Evolutionary conservation across 2,113 vertebrate genomes (phyloP), one percentile per base, ranked within the genome.

Genomic region (Mixornis gularis): DNA sequence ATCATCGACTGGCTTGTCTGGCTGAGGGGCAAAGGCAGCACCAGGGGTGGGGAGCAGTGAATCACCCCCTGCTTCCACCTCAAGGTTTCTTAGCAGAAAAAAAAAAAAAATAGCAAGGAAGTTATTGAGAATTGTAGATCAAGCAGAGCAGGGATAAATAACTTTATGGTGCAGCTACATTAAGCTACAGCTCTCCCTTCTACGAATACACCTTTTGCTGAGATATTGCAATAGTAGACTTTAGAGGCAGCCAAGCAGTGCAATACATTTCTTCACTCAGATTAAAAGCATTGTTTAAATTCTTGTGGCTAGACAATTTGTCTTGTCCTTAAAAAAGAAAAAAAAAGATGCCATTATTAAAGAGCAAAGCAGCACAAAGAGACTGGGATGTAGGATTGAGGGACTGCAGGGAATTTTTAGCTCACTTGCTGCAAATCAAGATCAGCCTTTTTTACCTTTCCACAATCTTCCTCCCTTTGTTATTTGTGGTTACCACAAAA

Each of bases 211-310:
- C 81, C 91, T 92, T 94, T 59, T 52, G 40, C 84, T 85, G 73
- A 48, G 41, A 65, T 55, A 65, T 5, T 64, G 71, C 70, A 82
- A 36, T 26, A 58, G 38, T 10, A 64, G 72, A 65, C 83, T 58
- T 89, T 79, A 70, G 63, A 82, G 89, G 36, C 81, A 82, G 74
- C 79, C 78, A 83, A 89, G 66, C 21, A 95, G 56, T 30, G 80
- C 81, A 77, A 81, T 40, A 48, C 40, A 89, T 95, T 94, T 93
- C 78, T 94, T 89, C 43, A 48, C 27, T 87, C 44, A 85, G 84
- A 95, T 96, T 87, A 95, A 95, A 95, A 92, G 79, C 91, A 95
- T 94, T 93, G 94, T 49, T 95, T 85, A 79, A 94, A 96, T 95
- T 89, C 89, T 89, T 96, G 94, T 55, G 95, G 91, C 79, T 85